A percentile compares a stretch with the other conserved stretches of the same genome.
phyloP scores from a whole-genome alignment of 2,113 vertebrate species.

The Heterotis niloticus region DNA sequence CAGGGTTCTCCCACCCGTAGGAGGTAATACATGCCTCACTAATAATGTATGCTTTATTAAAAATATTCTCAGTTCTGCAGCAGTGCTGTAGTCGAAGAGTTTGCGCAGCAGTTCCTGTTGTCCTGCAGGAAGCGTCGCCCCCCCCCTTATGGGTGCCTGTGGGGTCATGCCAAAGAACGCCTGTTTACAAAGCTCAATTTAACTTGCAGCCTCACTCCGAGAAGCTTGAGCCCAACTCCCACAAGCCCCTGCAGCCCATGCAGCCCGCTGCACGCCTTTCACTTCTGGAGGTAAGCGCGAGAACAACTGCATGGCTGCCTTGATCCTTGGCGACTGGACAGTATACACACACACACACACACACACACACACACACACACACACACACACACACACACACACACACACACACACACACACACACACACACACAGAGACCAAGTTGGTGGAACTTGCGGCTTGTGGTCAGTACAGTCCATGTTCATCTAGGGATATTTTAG shows the following conservation, averaged over 20 bases:
- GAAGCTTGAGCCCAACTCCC: slow-evolving; percentile 98
- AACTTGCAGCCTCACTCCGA: slow-evolving; percentile 98
- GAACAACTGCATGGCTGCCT: slow-evolving; percentile 43
- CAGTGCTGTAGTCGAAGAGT: too few species aligned
- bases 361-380: too few species aligned
- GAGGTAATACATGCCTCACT: slow-evolving; percentile 31
- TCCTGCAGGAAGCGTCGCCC: neutral
- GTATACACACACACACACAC: too few species aligned
- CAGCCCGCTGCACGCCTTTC: slow-evolving; percentile 97
- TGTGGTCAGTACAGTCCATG: neutral
- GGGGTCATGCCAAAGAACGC: slow-evolving; percentile 37
- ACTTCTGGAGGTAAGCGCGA: slow-evolving; percentile 98
- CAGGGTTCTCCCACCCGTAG: too few species aligned
- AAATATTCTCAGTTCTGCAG: neutral
- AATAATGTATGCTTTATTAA: slow-evolving; percentile 26
- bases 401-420: too few species aligned
- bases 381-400: too few species aligned
- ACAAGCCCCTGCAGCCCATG: slow-evolving; percentile 98
- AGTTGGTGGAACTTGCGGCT: too few species aligned
- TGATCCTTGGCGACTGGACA: neutral
- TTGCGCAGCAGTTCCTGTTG: neutral
- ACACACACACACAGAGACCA: too few species aligned
- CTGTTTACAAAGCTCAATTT: slow-evolving; percentile 77
- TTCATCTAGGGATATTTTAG: neutral
- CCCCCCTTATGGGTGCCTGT: neutral